Evolutionary conservation across 2,113 vertebrate species (phyloP).

Genomic region (Chaenocephalus aceratus): DNA sequence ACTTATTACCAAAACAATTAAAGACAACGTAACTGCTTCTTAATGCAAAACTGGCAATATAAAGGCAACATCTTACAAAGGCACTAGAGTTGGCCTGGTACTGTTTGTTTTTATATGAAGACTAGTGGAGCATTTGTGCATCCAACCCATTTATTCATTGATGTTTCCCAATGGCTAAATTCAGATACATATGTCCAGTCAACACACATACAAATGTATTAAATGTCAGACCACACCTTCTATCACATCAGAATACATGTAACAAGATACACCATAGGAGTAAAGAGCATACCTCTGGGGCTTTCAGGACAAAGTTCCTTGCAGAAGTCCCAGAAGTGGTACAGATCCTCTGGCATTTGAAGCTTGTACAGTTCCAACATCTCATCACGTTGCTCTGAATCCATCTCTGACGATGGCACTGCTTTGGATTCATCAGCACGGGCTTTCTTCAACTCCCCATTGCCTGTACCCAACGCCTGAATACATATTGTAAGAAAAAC

Average conservation of each 20-base stretch:
- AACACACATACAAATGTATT: conserved; percentile 17
- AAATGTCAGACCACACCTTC: conserved; percentile 7
- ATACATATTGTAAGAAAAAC: background rate
- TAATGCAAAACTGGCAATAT: background rate
- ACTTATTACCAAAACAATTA: background rate
- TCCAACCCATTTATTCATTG: background rate
- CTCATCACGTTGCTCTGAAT: conserved; percentile 83
- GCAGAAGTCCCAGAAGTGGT: conserved; percentile 96
- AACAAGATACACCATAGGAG: background rate
- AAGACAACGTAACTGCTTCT: background rate
- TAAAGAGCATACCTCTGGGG: conserved; percentile 85
- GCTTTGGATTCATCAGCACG: conserved; percentile 59
- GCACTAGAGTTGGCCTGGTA: background rate
- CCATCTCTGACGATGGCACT: conserved; percentile 23
- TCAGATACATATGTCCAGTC: background rate
- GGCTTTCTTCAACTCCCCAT: conserved; percentile 84
- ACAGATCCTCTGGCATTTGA: conserved; percentile 93
- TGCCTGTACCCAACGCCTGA: conserved; percentile 53
- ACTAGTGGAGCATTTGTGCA: background rate
- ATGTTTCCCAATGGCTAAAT: conserved; percentile 3
- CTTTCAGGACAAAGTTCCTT: conserved; percentile 86
- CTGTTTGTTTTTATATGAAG: background rate
- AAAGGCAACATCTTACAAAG: background rate
- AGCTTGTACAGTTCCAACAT: conserved; percentile 86
- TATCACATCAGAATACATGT: background rate